Evolutionary conservation across 2,888 invertebrate genomes (phyloP).

Genomic region (Formica aserva): DNA sequence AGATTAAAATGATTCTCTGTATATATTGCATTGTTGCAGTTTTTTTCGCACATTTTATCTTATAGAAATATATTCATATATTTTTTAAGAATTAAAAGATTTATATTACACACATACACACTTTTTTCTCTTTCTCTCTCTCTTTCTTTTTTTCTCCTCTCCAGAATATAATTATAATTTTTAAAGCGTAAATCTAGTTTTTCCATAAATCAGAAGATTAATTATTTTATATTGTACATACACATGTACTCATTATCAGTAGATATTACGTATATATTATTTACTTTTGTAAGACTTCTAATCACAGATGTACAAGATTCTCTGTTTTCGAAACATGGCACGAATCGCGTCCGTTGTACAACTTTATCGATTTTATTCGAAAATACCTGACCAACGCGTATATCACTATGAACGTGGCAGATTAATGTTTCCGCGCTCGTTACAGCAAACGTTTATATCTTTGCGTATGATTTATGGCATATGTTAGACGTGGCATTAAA

Average conservation of each 20-base stretch:
- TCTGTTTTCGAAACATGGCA: constrained; percentile 30
- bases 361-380: constrained; percentile 55
- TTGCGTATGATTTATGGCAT: constrained; percentile 52
- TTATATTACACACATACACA: background rate
- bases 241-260: background rate
- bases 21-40: background rate
- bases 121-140: background rate
- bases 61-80: background rate
- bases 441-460: constrained; percentile 55
- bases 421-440: constrained; percentile 57
- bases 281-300: background rate
- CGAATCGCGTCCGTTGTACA: constrained; percentile 24
- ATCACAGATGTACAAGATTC: constrained; percentile 5
- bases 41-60: background rate
- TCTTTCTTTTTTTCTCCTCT: background rate
- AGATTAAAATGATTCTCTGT: background rate
- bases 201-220: background rate
- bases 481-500: constrained; percentile 53
- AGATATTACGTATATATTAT: background rate
- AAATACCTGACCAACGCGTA: constrained; percentile 48
- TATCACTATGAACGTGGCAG: constrained; percentile 56
- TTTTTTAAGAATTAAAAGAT: background rate
- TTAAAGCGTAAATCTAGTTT: background rate
- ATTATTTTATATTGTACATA: background rate
- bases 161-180: background rate